Conservation (phyloP, 1,140 invertebrate species). For the Polyergus mexicanus region DNA sequence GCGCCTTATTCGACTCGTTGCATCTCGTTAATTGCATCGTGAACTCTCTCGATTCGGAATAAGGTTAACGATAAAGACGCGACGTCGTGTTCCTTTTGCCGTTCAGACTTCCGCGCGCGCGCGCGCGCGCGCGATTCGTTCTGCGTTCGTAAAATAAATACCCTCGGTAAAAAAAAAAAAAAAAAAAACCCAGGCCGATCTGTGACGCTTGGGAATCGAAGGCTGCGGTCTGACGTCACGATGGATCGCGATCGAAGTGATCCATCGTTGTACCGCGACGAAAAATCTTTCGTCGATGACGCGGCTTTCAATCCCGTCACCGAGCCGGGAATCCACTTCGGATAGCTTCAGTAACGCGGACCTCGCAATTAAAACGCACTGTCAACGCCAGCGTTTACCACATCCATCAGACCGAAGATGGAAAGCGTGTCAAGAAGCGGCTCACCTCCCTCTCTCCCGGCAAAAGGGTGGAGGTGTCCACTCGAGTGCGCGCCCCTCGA, state of each 20-base stretch:
- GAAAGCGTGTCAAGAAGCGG: conserved; percentile 62
- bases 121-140: conserved; percentile 16
- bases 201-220: conserved; percentile 31
- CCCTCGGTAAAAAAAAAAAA: conserved; percentile 13
- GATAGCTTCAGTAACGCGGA: conserved; percentile 59
- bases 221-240: conserved; percentile 30
- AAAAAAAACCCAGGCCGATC: conserved; percentile 21
- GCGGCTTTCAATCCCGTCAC: conserved; percentile 61
- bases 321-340: conserved; percentile 49
- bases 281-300: conserved; percentile 59
- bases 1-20: conserved; percentile 55
- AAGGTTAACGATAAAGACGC: conserved; percentile 59
- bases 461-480: conserved; percentile 56
- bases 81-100: conserved; percentile 28
- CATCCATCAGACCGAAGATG: conserved; percentile 64
- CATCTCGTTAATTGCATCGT: conserved; percentile 61
- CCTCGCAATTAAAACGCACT: conserved; percentile 61
- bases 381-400: conserved; percentile 63
- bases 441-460: background rate
- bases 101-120: conserved; percentile 25
- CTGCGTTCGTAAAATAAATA: conserved; percentile 21
- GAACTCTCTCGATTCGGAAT: conserved; percentile 46
- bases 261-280: conserved; percentile 11
- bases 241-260: conserved; percentile 38
- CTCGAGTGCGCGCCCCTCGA: conserved; percentile 6